phyloP scores from a whole-genome alignment of 1,140 invertebrate genomes.

The Heliconius nattereri region DNA sequence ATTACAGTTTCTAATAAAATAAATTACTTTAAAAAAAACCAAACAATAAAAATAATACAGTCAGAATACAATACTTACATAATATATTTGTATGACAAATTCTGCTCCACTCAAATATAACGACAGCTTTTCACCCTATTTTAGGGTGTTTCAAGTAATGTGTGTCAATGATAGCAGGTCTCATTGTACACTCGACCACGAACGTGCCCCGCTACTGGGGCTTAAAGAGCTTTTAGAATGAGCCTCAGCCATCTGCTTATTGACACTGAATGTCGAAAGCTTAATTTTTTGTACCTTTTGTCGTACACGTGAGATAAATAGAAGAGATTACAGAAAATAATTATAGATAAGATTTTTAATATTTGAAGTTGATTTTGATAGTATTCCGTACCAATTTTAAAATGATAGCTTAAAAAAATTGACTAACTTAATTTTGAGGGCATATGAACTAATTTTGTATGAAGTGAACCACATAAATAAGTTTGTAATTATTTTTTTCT shows the following conservation, averaged over 20 bases:
- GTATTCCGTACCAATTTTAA: background rate
- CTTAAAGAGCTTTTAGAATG: conserved; percentile 12
- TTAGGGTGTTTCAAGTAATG: conserved; percentile 14
- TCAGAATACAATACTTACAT: background rate
- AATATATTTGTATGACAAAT: conserved; percentile 4
- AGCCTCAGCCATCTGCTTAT: conserved; percentile 17
- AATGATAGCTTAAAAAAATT: too few relatives aligned
- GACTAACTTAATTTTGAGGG: too few relatives aligned
- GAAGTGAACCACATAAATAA: too few relatives aligned
- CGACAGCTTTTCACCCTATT: conserved; percentile 15
- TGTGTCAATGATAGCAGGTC: conserved; percentile 24
- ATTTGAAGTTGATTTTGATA: background rate
- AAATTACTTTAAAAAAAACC: background rate
- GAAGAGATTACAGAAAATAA: background rate
- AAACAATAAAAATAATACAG: background rate
- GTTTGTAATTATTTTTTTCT: too few relatives aligned
- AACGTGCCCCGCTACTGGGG: conserved; percentile 12
- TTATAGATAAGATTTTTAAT: background rate
- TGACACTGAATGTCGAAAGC: conserved; percentile 13
- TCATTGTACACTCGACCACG: conserved; percentile 22
- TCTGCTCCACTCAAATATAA: conserved; percentile 3
- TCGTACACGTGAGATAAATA: background rate
- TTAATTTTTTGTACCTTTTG: conserved; percentile 9
- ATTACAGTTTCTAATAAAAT: too few relatives aligned
- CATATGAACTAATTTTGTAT: too few relatives aligned